Conservation (phyloP, 2,797 vertebrate species). For the Holocentrus rufus region DNA sequence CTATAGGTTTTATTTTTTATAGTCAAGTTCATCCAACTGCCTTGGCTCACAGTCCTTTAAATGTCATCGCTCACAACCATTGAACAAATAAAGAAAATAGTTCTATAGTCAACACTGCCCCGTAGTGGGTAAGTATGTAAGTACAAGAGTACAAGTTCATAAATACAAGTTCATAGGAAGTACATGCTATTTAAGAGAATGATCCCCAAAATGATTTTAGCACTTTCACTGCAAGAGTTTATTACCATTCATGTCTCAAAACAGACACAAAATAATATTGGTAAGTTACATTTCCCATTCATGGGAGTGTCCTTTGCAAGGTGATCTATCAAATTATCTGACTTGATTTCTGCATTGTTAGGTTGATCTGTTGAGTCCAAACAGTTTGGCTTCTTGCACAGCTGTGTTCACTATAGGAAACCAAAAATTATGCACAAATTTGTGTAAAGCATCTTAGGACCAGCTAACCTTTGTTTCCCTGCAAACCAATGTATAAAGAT, state of each 20-base stretch:
- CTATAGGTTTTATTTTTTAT: background rate
- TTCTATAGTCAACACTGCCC: slow-evolving; percentile 16
- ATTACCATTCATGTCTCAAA: slow-evolving; percentile 25
- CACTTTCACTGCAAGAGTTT: background rate
- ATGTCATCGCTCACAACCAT: too few species aligned
- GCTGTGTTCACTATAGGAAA: background rate
- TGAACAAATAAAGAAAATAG: background rate
- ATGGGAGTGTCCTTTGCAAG: background rate
- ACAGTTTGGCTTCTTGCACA: background rate
- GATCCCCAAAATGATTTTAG: too few species aligned
- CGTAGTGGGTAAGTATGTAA: slow-evolving; percentile 25
- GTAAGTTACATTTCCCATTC: background rate
- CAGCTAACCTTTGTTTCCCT: background rate
- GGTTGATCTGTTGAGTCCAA: background rate
- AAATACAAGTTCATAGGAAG: background rate
- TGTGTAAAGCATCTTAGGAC: background rate
- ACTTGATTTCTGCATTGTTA: background rate
- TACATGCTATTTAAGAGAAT: background rate
- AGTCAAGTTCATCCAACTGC: background rate
- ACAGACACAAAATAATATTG: slow-evolving; percentile 30
- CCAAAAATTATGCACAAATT: background rate
- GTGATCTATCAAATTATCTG: background rate
- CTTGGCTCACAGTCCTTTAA: background rate
- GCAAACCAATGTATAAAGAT: background rate
- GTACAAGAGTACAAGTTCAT: too few species aligned